Evolutionary conservation across 2,113 vertebrate genomes (phyloP).

Genomic region (Otis tarda): DNA sequence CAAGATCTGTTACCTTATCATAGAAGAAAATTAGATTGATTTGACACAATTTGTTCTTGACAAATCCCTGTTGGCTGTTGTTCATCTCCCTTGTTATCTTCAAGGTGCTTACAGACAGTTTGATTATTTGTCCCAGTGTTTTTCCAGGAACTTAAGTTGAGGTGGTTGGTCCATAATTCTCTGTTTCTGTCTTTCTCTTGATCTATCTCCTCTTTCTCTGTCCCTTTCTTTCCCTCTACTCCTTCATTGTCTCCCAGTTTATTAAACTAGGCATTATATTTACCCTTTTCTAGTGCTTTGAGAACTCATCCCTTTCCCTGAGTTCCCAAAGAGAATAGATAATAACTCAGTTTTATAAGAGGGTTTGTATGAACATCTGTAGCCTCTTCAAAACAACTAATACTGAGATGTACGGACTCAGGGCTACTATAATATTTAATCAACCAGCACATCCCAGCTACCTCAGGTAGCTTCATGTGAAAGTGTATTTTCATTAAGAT

Average conservation of each 20-base stretch:
- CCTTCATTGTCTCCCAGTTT: background rate
- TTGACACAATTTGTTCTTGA: background rate
- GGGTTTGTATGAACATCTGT: background rate
- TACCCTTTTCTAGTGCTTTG: background rate
- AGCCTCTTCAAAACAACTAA: background rate
- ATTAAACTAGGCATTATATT: background rate
- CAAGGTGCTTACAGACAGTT: background rate
- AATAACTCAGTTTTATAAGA: background rate
- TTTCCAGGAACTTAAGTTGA: background rate
- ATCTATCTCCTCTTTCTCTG: background rate
- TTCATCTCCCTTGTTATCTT: background rate
- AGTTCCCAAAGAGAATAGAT: background rate
- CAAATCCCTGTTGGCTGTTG: background rate
- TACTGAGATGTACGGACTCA: background rate
- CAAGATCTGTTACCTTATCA: background rate
- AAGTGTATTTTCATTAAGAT: background rate
- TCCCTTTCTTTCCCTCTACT: background rate
- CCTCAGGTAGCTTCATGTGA: background rate
- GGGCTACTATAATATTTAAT: background rate
- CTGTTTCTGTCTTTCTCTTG: background rate
- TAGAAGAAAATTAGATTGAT: conserved; percentile 28
- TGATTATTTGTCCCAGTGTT: background rate
- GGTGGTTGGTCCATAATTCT: background rate
- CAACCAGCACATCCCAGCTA: background rate
- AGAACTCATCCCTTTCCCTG: background rate